Conservation (phyloP, 1,140 invertebrate species). For the Rhynchophorus ferrugineus region DNA sequence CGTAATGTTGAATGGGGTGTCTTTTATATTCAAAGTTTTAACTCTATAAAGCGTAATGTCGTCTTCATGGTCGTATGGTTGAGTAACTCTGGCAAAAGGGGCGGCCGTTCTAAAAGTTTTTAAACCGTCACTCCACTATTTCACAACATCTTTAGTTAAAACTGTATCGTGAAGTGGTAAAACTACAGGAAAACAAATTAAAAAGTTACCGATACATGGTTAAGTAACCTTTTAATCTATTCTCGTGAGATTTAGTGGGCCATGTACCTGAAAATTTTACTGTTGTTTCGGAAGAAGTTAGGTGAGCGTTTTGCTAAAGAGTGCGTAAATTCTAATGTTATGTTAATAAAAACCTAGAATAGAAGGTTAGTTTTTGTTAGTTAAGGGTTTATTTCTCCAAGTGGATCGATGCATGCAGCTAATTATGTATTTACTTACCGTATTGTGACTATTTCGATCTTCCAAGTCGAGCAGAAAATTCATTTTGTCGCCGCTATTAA, state of each 20-base stretch:
- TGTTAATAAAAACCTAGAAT: not conserved
- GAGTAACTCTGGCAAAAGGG: constrained; percentile 38
- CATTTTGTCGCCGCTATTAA: not conserved
- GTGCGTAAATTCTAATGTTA: not conserved
- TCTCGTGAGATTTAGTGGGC: no score
- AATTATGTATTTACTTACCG: not conserved
- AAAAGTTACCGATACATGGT: no score
- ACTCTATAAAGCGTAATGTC: constrained; percentile 27
- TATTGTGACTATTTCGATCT: not conserved
- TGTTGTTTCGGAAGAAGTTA: not conserved
- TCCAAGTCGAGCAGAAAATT: not conserved
- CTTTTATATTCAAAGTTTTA: not conserved
- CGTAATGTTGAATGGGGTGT: constrained; percentile 46
- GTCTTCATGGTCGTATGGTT: constrained; percentile 35
- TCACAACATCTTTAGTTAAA: no score
- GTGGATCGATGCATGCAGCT: no score
- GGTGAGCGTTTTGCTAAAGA: not conserved
- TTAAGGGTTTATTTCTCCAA: no score
- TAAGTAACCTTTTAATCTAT: no score
- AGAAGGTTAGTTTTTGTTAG: not conserved
- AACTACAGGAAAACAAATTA: no score
- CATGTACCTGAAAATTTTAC: not conserved
- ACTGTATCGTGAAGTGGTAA: no score
- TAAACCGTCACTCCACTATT: not conserved
- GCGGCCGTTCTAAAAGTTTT: constrained; percentile 36